A percentile compares a stretch with the other conserved stretches of the same genome.
Evolutionary conservation across 1,140 invertebrate genomes (phyloP).

Genomic region (Drosophila busckii): DNA sequence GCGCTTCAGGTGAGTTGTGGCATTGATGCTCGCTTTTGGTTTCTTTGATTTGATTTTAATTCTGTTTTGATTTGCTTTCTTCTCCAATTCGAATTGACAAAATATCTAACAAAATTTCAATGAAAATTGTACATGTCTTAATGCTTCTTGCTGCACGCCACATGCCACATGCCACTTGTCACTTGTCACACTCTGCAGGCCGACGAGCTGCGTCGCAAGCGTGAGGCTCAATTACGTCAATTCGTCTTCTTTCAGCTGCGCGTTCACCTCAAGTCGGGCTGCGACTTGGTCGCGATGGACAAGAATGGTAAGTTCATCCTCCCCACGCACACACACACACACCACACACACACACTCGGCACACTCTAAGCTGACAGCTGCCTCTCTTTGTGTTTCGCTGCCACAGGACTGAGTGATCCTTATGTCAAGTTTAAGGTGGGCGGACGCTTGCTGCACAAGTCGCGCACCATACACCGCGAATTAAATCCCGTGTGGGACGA

Average conservation of each 20-base stretch:
- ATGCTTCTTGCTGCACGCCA: slow-evolving; percentile 27
- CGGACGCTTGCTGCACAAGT: slow-evolving; percentile 94
- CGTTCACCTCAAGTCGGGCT: slow-evolving; percentile 91
- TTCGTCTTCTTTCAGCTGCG: slow-evolving; percentile 95
- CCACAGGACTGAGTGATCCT: slow-evolving; percentile 95
- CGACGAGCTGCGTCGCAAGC: slow-evolving; percentile 83
- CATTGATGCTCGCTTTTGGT: slow-evolving; percentile 12
- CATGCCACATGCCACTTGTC: slow-evolving; percentile 32
- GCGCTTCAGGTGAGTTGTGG: slow-evolving; percentile 48
- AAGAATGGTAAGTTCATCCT: slow-evolving; percentile 88
- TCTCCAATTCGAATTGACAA: slow-evolving; percentile 6
- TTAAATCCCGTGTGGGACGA: slow-evolving; percentile 98
- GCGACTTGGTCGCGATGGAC: slow-evolving; percentile 94
- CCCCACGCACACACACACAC: not conserved
- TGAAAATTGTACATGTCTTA: slow-evolving; percentile 9
- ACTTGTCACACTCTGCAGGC: slow-evolving; percentile 62
- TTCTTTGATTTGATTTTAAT: slow-evolving; percentile 17
- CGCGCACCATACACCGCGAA: slow-evolving; percentile 92
- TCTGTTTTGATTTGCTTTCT: slow-evolving; percentile 6
- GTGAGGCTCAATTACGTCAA: slow-evolving; percentile 87
- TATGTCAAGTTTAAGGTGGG: slow-evolving; percentile 98
- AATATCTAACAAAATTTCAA: slow-evolving; percentile 6
- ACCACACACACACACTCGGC: not conserved
- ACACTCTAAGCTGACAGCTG: slow-evolving; percentile 26
- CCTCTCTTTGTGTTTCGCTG: slow-evolving; percentile 44